Base-by-base conservation (phyloP, 2,888 invertebrate species). In the Melanostoma scalare region DNA sequence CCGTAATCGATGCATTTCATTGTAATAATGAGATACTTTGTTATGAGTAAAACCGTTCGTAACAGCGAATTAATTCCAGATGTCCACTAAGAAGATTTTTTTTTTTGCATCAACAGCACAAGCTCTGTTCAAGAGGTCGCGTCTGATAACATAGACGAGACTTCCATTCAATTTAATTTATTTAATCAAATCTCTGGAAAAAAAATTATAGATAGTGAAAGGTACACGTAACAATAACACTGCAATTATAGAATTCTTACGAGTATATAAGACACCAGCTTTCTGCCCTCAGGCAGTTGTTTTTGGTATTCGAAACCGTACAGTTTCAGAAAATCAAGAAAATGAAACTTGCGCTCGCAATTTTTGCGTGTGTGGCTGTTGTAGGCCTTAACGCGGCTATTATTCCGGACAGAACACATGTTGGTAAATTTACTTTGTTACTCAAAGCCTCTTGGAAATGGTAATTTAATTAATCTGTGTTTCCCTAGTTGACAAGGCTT, bases 341-440 rank as follows among this genome's bases (percentile, higher is more conserved):
- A 55, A 89, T 90, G 90, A 90, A 90, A 86, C 68, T 89, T 86
- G 87, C 88, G 36, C 68, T 89, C 42, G 88, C 86, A 74, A 85
- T 89, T 60, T 73, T 89, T 73, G 89, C 89, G 87, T 87, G 89
- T 35, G 86, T 89, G 86, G 89, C 88, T 73, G 72, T 89, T 58
- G 89, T 87, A 81, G 87, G 89, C 48, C 87, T 89, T 6, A 76
- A 82, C 3, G 89, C 88, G 68, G 87, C 86, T 85, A 69, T 52
- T 52, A 71, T 87, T 67, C 87, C 86, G 63, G 20, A 68, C 33
- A 2, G 20, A n/a, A 38, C 48, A 0, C 35, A 30, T 53, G 30
- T 46, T 4, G 74, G 78, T 84, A 67, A 74, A 78, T 30, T 5
- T 2, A 4, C 4, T 5, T 6, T 6, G 20, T 35, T 20, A 20